Evolutionary conservation across 2,113 vertebrate species (phyloP).

Genomic region (Crotophaga sulcirostris): DNA sequence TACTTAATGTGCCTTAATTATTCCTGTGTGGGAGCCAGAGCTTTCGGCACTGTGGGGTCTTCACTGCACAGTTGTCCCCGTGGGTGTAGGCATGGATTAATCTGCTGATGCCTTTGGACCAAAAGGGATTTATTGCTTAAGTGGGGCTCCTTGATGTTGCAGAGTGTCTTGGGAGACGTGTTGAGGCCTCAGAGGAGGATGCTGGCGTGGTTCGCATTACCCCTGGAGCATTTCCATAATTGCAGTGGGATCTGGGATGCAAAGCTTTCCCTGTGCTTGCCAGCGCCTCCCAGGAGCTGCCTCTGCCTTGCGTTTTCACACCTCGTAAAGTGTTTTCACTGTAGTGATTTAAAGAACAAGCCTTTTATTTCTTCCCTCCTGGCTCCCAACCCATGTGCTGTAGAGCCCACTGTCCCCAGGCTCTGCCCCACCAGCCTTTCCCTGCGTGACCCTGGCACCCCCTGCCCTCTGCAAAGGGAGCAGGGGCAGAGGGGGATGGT

Average conservation of each 20-base stretch:
- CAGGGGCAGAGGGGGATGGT: rapidly evolving
- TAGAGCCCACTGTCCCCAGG: background rate
- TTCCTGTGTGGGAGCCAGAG: background rate
- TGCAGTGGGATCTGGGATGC: background rate
- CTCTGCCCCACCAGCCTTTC: background rate
- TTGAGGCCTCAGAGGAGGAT: background rate
- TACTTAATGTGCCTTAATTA: background rate
- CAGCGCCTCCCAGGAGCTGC: background rate
- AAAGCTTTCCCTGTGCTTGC: background rate
- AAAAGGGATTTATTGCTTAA: background rate
- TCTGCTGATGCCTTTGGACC: background rate
- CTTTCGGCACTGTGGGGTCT: background rate
- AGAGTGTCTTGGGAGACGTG: background rate
- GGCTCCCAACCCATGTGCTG: background rate
- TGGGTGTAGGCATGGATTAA: background rate
- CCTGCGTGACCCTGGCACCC: background rate
- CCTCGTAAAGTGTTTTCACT: background rate
- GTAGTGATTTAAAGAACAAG: background rate
- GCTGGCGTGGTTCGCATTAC: rapidly evolving
- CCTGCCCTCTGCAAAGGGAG: no score
- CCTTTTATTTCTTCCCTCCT: background rate
- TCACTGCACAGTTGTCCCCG: rapidly evolving
- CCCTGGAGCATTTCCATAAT: background rate
- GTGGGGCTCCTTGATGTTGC: rapidly evolving
- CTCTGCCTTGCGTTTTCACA: rapidly evolving